Evolutionary conservation across 1,140 invertebrate species (phyloP).

Genomic region (Archivesica marissinica): DNA sequence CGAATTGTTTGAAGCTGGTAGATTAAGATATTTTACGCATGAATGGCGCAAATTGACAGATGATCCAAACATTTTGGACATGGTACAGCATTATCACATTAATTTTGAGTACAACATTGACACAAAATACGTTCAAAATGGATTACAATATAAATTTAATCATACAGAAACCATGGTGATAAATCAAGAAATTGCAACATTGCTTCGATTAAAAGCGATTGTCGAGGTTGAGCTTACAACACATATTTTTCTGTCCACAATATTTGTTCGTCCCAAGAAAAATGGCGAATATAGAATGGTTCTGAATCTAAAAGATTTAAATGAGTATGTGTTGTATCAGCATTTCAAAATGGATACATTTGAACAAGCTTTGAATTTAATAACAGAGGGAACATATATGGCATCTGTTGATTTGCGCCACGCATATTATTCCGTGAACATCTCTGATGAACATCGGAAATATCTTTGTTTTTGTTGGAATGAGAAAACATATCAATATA

Average conservation of each 20-base stretch:
- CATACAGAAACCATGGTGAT: constrained; percentile 1
- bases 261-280: constrained; percentile 46
- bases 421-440: constrained; percentile 49
- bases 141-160: not conserved
- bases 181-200: constrained; percentile 30
- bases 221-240: not conserved
- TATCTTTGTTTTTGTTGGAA: constrained; percentile 55
- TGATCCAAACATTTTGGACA: constrained; percentile 59
- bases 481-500: constrained; percentile 57
- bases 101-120: constrained; percentile 35
- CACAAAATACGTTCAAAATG: constrained; percentile 10
- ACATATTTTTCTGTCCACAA: constrained; percentile 55
- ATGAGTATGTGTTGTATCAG: not conserved
- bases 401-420: constrained; percentile 48
- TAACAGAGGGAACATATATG: constrained; percentile 21
- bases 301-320: constrained; percentile 1
- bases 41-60: constrained; percentile 57
- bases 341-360: constrained; percentile 25
- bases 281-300: constrained; percentile 41
- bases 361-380: constrained; percentile 13
- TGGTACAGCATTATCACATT: constrained; percentile 49
- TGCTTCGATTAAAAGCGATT: constrained; percentile 30
- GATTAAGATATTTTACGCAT: constrained; percentile 53
- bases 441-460: constrained; percentile 42
- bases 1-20: constrained; percentile 61